Percentiles rank a stretch among this genome's conserved stretches.
Conservation (phyloP, 2,797 vertebrate genomes). For the Tolypeutes matacus region DNA sequence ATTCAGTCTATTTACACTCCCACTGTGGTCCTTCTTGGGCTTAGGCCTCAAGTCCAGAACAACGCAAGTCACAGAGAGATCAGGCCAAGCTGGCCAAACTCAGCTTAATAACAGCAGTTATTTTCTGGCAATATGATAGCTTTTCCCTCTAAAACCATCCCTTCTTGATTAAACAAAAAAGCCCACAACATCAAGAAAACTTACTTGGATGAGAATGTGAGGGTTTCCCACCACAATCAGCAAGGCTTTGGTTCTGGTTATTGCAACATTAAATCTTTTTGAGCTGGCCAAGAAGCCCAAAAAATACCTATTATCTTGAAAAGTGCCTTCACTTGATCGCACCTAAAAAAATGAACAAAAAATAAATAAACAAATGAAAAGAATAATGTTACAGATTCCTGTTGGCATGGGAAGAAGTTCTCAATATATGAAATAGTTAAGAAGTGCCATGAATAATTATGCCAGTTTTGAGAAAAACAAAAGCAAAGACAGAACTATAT, state of each 20-base stretch:
- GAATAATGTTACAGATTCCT: background rate
- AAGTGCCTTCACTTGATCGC: conserved; percentile 89
- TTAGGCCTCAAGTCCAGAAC: background rate
- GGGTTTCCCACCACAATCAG: conserved; percentile 94
- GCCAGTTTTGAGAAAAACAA: background rate
- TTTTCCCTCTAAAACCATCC: background rate
- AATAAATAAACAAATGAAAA: background rate
- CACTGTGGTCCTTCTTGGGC: background rate
- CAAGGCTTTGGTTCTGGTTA: conserved; percentile 94
- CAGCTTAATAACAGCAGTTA: background rate
- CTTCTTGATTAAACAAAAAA: background rate
- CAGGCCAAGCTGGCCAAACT: background rate
- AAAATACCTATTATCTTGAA: conserved; percentile 85
- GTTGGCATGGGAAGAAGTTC: background rate
- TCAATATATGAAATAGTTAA: background rate
- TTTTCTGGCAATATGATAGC: background rate
- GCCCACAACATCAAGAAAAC: background rate
- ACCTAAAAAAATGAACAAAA: conserved; percentile 88
- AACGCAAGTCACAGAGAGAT: background rate
- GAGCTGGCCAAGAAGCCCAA: conserved; percentile 93
- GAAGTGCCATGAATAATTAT: background rate
- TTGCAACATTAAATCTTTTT: conserved; percentile 95
- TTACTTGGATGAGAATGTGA: conserved; percentile 92
- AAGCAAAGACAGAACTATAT: background rate
- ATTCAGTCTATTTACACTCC: background rate